Base-by-base conservation (phyloP, 2,888 invertebrate genomes). In the Pogonocherus hispidulus region DNA sequence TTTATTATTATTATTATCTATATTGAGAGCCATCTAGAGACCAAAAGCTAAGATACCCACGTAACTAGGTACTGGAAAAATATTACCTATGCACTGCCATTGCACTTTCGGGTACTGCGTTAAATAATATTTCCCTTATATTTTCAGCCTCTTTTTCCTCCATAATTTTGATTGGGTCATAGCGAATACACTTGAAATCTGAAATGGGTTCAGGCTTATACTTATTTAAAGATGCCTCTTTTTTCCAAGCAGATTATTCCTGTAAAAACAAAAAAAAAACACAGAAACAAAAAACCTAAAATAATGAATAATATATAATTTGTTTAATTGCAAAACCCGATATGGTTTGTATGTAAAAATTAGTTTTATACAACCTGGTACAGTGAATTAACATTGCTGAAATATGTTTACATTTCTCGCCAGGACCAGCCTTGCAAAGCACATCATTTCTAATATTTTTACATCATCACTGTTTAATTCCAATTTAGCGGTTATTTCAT, bases 321-420 rank as follows among this genome's bases (percentile, higher is more conserved):
- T 19, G 20, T 47, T 20, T 8, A 47, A 47, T 47, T 47, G 47
- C 47, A 47, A 47, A 11, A 19, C 20, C 22, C 47, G 20, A 47
- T 47, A 47, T 20, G 19, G 47, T 41, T 8, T 11, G 11, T 22
- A 19, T 47, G n/a, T n/a, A 19, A 47, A n/a, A 47, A 47, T 47
- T 19, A 11, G 19, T 19, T 2, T 47, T 47, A 47, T 47, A 47
- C 20, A 47, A 47, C 47, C 20, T 47, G 19, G 47, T 11, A n/a
- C 47, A 47, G n/a, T 47, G 47, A 19, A 47, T 47, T 20, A 47
- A 3, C 19, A 47, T 22, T 19, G 47, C 20, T 20, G 47, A 47
- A 11, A 47, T 47, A n/a, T 47, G 47, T 47, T 47, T 47, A 20
- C 47, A 47, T n/a, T 47, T 47, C 19, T 47, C 47, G 2, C 47